Conservation (phyloP, 1,140 invertebrate species). For the Pemphigus obesinymphae region DNA sequence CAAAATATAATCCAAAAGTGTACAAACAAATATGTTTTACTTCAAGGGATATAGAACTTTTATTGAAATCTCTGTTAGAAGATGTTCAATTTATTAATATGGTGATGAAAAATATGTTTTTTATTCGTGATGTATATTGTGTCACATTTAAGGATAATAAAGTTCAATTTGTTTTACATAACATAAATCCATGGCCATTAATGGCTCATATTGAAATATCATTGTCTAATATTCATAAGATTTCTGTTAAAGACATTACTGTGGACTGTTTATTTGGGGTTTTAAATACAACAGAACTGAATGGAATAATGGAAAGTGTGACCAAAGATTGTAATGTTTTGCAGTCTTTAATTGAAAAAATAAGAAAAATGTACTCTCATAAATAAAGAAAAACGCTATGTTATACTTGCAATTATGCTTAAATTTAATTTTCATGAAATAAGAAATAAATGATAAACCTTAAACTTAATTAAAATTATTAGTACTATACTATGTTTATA, state of each 20-base stretch:
- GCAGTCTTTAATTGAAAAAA: constrained; percentile 9
- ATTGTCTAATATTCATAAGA: constrained; percentile 21
- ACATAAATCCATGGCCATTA: background rate
- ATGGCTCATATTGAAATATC: constrained; percentile 9
- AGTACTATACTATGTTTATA: no score
- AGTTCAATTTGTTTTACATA: constrained; percentile 10
- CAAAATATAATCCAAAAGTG: constrained; percentile 20
- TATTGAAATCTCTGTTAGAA: constrained; percentile 20
- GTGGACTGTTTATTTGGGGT: background rate
- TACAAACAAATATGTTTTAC: constrained; percentile 30
- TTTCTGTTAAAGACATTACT: background rate
- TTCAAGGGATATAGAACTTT: constrained; percentile 4
- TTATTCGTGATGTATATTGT: background rate
- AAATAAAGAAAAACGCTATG: no score
- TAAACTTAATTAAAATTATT: no score
- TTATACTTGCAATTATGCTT: no score
- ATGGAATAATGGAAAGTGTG: background rate
- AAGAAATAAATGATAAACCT: no score
- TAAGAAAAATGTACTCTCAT: no score
- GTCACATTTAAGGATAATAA: constrained; percentile 12
- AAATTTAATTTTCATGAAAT: no score
- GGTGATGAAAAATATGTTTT: background rate
- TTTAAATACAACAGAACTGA: background rate
- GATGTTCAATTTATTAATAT: constrained; percentile 10
- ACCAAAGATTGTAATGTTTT: constrained; percentile 3